A percentile compares a stretch with the other conserved stretches of the same genome.
These are phyloP conservation scores for Sander lucioperca DNA, from an alignment of 2,113 vertebrate genomes.

Conservation along the genomic window DNA sequence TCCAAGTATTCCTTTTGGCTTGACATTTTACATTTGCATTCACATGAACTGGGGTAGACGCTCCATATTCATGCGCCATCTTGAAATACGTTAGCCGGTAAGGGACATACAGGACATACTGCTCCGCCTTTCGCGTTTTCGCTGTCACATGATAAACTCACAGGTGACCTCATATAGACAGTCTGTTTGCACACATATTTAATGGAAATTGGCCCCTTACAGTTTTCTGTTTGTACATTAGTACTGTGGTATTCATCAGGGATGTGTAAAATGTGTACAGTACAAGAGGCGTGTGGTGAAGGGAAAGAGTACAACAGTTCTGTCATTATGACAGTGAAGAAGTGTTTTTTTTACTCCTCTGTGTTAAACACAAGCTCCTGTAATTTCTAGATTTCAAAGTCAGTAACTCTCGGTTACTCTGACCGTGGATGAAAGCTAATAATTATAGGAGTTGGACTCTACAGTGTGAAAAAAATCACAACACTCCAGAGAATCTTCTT, in stretches of 20 bases:
- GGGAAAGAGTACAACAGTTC: background rate
- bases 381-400: conserved; percentile 24
- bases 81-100: no score
- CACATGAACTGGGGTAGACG: no score
- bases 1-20: no score
- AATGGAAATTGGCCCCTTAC: background rate
- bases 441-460: background rate
- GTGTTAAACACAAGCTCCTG: conserved; percentile 34
- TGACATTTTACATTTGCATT: no score
- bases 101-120: no score
- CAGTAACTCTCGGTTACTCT: conserved; percentile 1
- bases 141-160: no score
- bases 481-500: background rate
- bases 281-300: conserved; percentile 27
- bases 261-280: conserved; percentile 38
- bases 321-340: conserved; percentile 33
- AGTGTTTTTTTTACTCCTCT: conserved; percentile 23
- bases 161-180: no score
- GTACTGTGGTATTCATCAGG: conserved; percentile 55
- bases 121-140: no score
- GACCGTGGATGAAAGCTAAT: conserved; percentile 33
- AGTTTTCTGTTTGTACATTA: conserved; percentile 27
- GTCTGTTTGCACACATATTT: background rate
- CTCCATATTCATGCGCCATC: no score
- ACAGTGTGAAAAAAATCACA: conserved; percentile 2